phyloP scores from a whole-genome alignment of 2,797 vertebrate genomes.

The Notoglanidium macrostoma region DNA sequence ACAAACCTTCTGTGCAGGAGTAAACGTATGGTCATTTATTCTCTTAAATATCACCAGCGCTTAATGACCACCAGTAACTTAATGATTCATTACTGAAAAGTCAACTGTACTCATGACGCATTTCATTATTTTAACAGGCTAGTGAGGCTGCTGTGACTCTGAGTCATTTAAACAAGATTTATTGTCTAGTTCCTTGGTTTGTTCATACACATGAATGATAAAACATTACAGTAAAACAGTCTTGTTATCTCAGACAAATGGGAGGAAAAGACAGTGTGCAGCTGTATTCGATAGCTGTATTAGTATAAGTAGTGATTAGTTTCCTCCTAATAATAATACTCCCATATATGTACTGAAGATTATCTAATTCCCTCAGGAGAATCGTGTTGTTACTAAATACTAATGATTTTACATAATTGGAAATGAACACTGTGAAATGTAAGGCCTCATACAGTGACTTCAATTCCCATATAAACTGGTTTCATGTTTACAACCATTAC shows the following conservation, averaged over 20 bases:
- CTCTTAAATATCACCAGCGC: constrained; percentile 35
- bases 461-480: background rate
- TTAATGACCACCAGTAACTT: constrained; percentile 28
- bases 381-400: background rate
- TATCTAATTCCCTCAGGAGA: background rate
- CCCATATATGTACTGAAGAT: background rate
- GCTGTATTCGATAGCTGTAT: background rate
- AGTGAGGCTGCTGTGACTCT: background rate
- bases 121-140: constrained; percentile 18
- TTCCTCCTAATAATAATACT: background rate
- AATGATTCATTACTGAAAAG: constrained; percentile 38
- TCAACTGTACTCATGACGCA: background rate
- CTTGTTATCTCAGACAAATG: background rate
- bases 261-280: background rate
- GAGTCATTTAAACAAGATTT: constrained; percentile 21
- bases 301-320: background rate
- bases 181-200: background rate
- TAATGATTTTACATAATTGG: background rate
- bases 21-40: constrained; percentile 2
- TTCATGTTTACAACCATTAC: too few relatives aligned
- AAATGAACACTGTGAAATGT: background rate
- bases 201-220: background rate
- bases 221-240: background rate
- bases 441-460: background rate
- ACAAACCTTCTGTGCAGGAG: background rate